Evolutionary conservation across 2,113 vertebrate species (phyloP), one percentile per base, ranked within the genome.

Genomic region (Glareola pratincola): DNA sequence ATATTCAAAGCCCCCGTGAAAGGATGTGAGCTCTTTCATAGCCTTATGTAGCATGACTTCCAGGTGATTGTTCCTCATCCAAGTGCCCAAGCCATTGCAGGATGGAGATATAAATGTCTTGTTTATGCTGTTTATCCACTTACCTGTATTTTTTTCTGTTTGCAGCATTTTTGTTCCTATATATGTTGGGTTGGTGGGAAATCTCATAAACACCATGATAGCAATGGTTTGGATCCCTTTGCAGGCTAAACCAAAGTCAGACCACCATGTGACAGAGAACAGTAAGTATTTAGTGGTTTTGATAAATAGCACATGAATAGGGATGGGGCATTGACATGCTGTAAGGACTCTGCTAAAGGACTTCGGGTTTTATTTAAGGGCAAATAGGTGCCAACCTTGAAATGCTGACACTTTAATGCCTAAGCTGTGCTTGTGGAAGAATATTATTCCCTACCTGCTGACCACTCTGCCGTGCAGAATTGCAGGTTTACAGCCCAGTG

Each of bases 211-310:
- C 79, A 96, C 98, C 8, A 1, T 98, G 62, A 91, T 99, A 97
- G 98, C 98, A 80, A 54, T 98, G 92, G 95, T 95, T 43, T 99
- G 98, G 81, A 98, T 99, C 85, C 99, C 99, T 9, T 83, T 96
- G 27, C 98, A 94, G 37, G 98, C 98, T 54, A 99, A 99, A 96
- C 72, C 41, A 30, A 95, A 98, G 78, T 47, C 94, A 67, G 57
- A 93, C 43, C 69, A 82, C 50, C 50, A 5, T 9, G 22, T 90
- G 73, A 34, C 10, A 5, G 69, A 92, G 36, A 66, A 97, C 10
- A 73, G 99, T 99, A 98, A 98, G 98, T 97, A 53, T 71, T 36
- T 37, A 64, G 50, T 23, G 6, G 45, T 92, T 83, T 48, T 85
- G 48, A 32, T 32, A 53, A 90, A 73, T 17, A 36, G 23, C 12